Conservation (phyloP, 2,113 vertebrate species). For the human region GRCh38 chr2:175322001-175322500, state of each 20-base stretch:
- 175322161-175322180: neutral
- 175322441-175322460: too few relatives aligned
- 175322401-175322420: too few relatives aligned
- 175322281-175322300: neutral
- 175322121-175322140: neutral
- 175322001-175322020: neutral
- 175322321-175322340: neutral
- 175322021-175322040: neutral
- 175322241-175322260: neutral
- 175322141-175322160: neutral
- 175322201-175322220: neutral
- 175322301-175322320: neutral
- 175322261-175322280: neutral
- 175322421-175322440: too few relatives aligned
- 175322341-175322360: neutral
- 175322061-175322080: neutral
- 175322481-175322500: too few relatives aligned
- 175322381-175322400: too few relatives aligned
- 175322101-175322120: neutral
- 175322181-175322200: neutral
- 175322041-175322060: neutral
- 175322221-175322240: neutral
- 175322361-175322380: neutral
- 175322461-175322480: too few relatives aligned
- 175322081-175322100: neutral